phyloP scores from a whole-genome alignment of 2,113 vertebrate genomes.

The Salvator merianae region DNA sequence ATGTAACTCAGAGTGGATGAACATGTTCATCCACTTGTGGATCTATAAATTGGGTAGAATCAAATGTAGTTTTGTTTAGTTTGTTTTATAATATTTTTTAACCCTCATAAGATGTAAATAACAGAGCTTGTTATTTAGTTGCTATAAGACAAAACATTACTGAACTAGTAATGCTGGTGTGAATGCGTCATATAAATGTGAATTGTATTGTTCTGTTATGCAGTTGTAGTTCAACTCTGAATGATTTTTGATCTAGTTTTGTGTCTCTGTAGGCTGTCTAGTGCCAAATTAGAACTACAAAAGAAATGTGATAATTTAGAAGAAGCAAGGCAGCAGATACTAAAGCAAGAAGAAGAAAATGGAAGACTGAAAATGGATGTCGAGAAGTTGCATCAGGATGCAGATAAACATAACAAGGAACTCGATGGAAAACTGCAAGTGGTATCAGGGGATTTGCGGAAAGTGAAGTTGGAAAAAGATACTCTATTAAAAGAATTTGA shows the following conservation, averaged over 20 bases:
- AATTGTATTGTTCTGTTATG: not conserved
- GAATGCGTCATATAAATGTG: not conserved
- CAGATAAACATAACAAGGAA: conserved; percentile 75
- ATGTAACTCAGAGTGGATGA: not conserved
- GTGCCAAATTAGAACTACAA: conserved; percentile 82
- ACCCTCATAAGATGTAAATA: too few relatives aligned
- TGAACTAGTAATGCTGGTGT: not conserved
- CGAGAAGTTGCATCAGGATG: conserved; percentile 81
- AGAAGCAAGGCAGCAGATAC: conserved; percentile 77
- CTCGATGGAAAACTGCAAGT: conserved; percentile 78
- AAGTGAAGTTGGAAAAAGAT: conserved; percentile 81
- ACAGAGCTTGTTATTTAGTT: too few relatives aligned
- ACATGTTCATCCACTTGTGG: not conserved
- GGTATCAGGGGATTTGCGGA: conserved; percentile 75
- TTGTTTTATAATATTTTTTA: too few relatives aligned
- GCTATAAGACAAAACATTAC: not conserved
- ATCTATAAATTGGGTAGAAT: not conserved
- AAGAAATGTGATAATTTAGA: conserved; percentile 82
- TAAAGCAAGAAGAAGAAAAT: conserved; percentile 78
- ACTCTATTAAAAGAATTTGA: conserved; percentile 80
- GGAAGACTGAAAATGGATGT: conserved; percentile 77
- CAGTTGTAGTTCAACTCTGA: not conserved
- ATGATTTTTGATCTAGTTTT: conserved; percentile 19
- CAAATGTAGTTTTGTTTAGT: not conserved
- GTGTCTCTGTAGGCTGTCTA: conserved; percentile 72